phyloP scores from a whole-genome alignment of 2,113 vertebrate species.

The Malurus alboscapulatus region DNA sequence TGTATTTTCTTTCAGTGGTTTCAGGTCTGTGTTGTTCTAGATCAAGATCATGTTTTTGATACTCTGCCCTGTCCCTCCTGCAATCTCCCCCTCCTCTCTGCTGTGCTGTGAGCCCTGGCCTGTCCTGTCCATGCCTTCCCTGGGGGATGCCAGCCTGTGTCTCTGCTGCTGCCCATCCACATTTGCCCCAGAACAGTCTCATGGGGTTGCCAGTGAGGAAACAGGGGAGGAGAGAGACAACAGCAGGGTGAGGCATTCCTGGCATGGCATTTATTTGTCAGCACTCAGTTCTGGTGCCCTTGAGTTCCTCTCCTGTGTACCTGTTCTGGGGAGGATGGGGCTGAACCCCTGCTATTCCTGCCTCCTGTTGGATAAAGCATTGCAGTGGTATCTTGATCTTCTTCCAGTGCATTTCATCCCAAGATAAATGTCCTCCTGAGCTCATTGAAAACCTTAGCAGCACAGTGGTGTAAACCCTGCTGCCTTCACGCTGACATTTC shows the following conservation, averaged over 20 bases:
- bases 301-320: background rate
- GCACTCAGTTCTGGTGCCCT: background rate
- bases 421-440: background rate
- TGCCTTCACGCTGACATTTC: rapidly evolving
- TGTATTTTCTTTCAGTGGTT: background rate
- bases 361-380: background rate
- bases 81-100: background rate
- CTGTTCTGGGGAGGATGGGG: background rate
- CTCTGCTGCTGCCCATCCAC: background rate
- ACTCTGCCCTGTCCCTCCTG: background rate
- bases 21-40: background rate
- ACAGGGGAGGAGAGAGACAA: background rate
- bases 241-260: background rate
- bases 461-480: background rate
- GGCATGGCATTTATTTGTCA: background rate
- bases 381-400: background rate
- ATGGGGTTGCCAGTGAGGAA: background rate
- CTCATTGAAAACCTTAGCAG: background rate
- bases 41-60: background rate
- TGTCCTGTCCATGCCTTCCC: background rate
- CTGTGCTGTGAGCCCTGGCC: background rate
- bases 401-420: background rate
- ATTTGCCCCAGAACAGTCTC: background rate
- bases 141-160: background rate
- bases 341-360: background rate